Conservation (phyloP, 2,113 vertebrate species). For the Myotis brandtii region DNA sequence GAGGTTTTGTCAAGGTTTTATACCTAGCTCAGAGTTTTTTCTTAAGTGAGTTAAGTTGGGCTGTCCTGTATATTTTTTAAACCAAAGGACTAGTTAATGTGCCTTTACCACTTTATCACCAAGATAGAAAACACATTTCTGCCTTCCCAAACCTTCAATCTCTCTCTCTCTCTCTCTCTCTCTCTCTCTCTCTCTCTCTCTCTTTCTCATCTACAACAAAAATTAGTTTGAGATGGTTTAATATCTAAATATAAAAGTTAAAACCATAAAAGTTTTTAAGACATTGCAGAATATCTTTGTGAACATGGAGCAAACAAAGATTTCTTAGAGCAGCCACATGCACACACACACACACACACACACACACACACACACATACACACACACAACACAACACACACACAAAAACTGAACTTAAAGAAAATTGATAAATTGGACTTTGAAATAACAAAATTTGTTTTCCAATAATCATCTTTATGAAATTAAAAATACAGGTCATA, state of each 20-base stretch:
- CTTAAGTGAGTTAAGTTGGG: not conserved
- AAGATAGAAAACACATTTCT: not conserved
- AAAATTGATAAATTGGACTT: not conserved
- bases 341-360: not conserved
- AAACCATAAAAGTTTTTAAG: not conserved
- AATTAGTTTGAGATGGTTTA: slow-evolving; percentile 32
- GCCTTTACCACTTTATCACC: slow-evolving; percentile 41
- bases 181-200: not conserved
- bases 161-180: not conserved
- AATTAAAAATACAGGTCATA: not conserved
- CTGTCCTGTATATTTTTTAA: not conserved
- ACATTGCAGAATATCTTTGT: not conserved
- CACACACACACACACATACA: not conserved
- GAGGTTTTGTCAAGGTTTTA: slow-evolving; percentile 13
- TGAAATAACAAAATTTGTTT: not conserved
- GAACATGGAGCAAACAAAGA: not conserved
- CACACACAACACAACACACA: not conserved
- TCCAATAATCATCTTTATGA: not conserved
- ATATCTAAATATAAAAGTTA: not conserved
- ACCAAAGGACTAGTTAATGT: not conserved
- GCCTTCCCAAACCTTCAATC: not conserved
- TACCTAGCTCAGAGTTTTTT: not conserved
- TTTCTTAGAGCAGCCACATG: not conserved
- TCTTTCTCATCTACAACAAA: not conserved
- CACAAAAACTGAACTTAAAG: no score